Evolutionary conservation across 2,888 invertebrate genomes (phyloP), one percentile per base, ranked within the genome.

Genomic region (Apeira syringaria): DNA sequence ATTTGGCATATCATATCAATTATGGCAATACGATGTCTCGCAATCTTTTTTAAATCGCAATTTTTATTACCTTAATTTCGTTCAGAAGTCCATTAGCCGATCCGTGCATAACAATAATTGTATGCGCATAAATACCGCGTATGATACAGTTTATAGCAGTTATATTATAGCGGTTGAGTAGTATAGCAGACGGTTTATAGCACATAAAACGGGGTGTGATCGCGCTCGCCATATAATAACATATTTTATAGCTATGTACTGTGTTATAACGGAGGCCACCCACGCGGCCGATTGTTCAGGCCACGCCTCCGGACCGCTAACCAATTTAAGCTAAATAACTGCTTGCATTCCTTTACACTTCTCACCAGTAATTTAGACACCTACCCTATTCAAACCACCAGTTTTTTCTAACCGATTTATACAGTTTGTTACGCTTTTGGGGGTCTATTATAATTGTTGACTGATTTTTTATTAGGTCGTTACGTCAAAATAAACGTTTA

Each of bases 171-270:
- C 51, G 50, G 56, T 62, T 59, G 52, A 34, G 49, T 56, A 56
- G 41, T 62, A 61, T 61, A 61, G 53, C 59, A 46, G 51, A 53
- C 53, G 61, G 52, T 74, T 77, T 71, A 77, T 68, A 58, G 70
- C 72, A 72, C 68, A 78, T 79, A 76, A 80, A 74, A 56, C 57
- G 68, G 74, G 78, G 77, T 78, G 79, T 77, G 79, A 77, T 76
- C 77, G 59, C 50, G 44, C 47, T 62, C 70, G 68, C 68, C 65
- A 73, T 72, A 69, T 70, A 71, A 69, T 74, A 73, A 63, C 63
- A 73, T 76, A 75, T 75, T 75, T 79, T 80, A 80, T 77, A 71
- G 69, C 57, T 68, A 68, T 67, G 56, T 74, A 63, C 56, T 15
- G 15, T 4, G 59, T 59, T 53, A 54, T 66, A 67, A 66, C 63